These are phyloP conservation scores for Tetrax tetrax DNA, from an alignment of 2,113 vertebrate species.

Conservation along the genomic window DNA sequence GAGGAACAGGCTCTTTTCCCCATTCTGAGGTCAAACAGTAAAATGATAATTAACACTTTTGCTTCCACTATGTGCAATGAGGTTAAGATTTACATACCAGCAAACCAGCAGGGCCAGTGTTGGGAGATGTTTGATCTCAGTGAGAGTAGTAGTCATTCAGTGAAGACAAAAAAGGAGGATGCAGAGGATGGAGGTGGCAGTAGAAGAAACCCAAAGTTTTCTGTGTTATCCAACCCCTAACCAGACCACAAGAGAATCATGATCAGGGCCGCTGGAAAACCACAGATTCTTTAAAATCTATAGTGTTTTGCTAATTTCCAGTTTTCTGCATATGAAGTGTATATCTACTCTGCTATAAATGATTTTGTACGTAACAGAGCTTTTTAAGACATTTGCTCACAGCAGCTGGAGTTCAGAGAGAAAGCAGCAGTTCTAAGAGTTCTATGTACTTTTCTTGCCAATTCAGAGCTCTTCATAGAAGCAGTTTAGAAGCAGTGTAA, in stretches of 20 bases:
- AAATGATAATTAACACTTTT: slow-evolving; percentile 60
- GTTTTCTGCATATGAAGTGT: slow-evolving; percentile 59
- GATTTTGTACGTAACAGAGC: neutral
- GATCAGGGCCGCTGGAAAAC: slow-evolving; percentile 78
- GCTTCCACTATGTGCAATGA: slow-evolving; percentile 76
- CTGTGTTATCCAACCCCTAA: slow-evolving; percentile 81
- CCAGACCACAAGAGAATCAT: slow-evolving; percentile 81
- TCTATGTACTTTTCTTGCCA: slow-evolving; percentile 58
- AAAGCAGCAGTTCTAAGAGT: slow-evolving; percentile 52
- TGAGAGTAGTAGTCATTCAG: slow-evolving; percentile 78
- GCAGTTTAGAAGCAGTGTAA: slow-evolving; percentile 51
- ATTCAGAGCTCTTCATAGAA: slow-evolving; percentile 57
- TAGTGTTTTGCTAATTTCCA: slow-evolving; percentile 64
- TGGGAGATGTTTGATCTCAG: slow-evolving; percentile 79
- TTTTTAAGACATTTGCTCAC: slow-evolving; percentile 58
- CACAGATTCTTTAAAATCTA: slow-evolving; percentile 70
- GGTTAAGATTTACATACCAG: slow-evolving; percentile 78
- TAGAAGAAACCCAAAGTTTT: slow-evolving; percentile 79
- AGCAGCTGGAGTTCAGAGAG: slow-evolving; percentile 19
- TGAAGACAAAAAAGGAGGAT: slow-evolving; percentile 82
- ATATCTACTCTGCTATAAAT: slow-evolving; percentile 59
- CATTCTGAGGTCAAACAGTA: slow-evolving; percentile 32
- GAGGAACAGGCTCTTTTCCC: slow-evolving; percentile 2
- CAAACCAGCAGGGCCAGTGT: slow-evolving; percentile 76
- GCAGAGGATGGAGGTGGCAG: slow-evolving; percentile 80